phyloP scores from a whole-genome alignment of 2,888 invertebrate species.

The Patella pellucida region DNA sequence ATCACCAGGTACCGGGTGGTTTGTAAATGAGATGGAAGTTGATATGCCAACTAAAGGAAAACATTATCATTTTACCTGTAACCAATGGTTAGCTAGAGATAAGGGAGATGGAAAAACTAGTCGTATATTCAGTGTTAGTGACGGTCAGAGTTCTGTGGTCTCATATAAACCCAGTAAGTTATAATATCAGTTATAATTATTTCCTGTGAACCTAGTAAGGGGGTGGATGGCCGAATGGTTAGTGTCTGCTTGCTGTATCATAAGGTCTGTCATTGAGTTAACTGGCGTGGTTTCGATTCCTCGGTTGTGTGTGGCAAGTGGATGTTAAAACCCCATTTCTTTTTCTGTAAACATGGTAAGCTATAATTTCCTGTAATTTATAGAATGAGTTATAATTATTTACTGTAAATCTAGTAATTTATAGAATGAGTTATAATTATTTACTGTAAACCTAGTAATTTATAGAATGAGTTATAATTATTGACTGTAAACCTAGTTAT shows the following conservation, averaged over 20 bases:
- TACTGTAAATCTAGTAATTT: slow-evolving; percentile 64
- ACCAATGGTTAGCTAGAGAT: slow-evolving; percentile 68
- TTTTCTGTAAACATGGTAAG: no score
- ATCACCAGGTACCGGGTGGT: slow-evolving; percentile 68
- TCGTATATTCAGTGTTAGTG: slow-evolving; percentile 62
- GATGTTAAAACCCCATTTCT: no score
- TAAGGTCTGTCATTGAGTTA: no score
- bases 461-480: neutral
- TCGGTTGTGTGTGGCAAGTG: no score
- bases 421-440: neutral
- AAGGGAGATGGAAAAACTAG: slow-evolving; percentile 68
- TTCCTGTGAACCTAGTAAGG: neutral
- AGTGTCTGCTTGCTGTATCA: no score
- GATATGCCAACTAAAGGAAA: slow-evolving; percentile 70
- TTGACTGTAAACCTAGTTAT: neutral
- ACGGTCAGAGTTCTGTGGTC: slow-evolving; percentile 63
- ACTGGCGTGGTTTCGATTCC: no score
- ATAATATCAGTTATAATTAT: neutral
- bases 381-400: neutral
- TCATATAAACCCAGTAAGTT: slow-evolving; percentile 69
- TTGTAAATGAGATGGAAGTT: slow-evolving; percentile 67
- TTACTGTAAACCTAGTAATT: neutral
- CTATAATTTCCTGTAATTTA: slow-evolving; percentile 67
- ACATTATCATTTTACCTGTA: slow-evolving; percentile 68
- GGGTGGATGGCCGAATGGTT: no score